Evolutionary conservation across 2,888 invertebrate species (phyloP).

Genomic region (Epinotia brunnichana): DNA sequence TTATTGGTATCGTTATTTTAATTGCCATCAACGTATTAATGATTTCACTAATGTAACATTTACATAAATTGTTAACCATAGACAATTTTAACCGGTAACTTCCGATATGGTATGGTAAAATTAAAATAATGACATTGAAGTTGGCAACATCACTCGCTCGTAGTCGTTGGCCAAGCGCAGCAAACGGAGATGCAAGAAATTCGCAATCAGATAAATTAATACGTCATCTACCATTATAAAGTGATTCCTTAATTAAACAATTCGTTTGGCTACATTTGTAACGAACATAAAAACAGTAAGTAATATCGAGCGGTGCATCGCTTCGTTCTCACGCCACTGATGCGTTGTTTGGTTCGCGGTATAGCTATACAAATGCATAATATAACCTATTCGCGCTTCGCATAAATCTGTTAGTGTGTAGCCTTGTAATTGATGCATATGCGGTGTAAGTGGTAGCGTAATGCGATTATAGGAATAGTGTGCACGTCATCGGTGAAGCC

Average conservation of each 20-base stretch:
- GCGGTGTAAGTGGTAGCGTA: slow-evolving; percentile 67
- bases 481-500: slow-evolving; percentile 73
- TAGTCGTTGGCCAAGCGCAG: slow-evolving; percentile 70
- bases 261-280: slow-evolving; percentile 57
- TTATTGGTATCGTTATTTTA: background rate
- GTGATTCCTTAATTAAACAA: slow-evolving; percentile 62
- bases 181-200: slow-evolving; percentile 74
- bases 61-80: background rate
- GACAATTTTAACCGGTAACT: slow-evolving; percentile 34
- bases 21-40: background rate
- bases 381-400: slow-evolving; percentile 79
- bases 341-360: slow-evolving; percentile 77
- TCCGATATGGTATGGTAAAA: slow-evolving; percentile 5
- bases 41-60: background rate
- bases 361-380: slow-evolving; percentile 81
- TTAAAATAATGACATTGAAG: slow-evolving; percentile 28
- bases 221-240: slow-evolving; percentile 75
- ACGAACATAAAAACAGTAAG: slow-evolving; percentile 70
- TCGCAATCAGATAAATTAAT: slow-evolving; percentile 71
- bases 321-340: slow-evolving; percentile 56
- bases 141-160: slow-evolving; percentile 62
- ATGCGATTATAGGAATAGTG: slow-evolving; percentile 73
- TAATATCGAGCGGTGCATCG: slow-evolving; percentile 55
- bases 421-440: slow-evolving; percentile 76
- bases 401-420: slow-evolving; percentile 76